phyloP scores from a whole-genome alignment of 2,113 vertebrate genomes.

The Centrocercus urophasianus region DNA sequence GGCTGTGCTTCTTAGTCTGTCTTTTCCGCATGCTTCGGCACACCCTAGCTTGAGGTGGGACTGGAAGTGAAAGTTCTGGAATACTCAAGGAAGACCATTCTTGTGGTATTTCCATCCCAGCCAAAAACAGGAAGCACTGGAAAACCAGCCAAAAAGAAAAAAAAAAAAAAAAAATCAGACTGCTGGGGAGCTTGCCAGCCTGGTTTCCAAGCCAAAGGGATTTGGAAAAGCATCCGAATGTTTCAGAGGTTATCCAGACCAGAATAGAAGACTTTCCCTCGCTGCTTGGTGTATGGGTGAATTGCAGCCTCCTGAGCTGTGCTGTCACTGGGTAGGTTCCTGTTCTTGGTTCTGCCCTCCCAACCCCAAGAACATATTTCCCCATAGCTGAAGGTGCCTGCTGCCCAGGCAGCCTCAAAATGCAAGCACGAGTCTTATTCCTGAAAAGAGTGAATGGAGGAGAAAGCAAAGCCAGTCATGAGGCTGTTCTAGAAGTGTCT shows the following conservation, averaged over 20 bases:
- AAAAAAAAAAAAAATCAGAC: neutral
- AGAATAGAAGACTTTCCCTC: neutral
- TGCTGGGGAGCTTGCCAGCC: constrained; percentile 7
- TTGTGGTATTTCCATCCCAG: constrained; percentile 51
- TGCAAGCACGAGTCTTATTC: neutral
- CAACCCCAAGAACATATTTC: neutral
- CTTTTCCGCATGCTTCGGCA: neutral
- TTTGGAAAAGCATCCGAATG: constrained; percentile 42
- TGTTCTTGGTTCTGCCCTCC: neutral
- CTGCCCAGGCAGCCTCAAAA: neutral
- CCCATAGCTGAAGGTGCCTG: neutral
- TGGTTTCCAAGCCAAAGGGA: constrained; percentile 28
- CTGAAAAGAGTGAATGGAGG: neutral
- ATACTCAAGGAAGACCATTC: constrained; percentile 29
- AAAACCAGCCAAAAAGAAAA: neutral
- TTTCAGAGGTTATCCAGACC: constrained; percentile 58
- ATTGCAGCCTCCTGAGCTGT: neutral
- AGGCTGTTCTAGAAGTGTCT: neutral
- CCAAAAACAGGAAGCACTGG: constrained; percentile 34
- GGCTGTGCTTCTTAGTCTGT: neutral
- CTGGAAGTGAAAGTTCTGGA: constrained; percentile 56
- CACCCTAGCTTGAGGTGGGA: constrained; percentile 51
- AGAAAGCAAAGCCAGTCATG: neutral
- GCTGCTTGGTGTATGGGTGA: neutral
- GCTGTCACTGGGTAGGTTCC: neutral